phyloP scores from a whole-genome alignment of 2,113 vertebrate genomes.

The Monopterus albus region DNA sequence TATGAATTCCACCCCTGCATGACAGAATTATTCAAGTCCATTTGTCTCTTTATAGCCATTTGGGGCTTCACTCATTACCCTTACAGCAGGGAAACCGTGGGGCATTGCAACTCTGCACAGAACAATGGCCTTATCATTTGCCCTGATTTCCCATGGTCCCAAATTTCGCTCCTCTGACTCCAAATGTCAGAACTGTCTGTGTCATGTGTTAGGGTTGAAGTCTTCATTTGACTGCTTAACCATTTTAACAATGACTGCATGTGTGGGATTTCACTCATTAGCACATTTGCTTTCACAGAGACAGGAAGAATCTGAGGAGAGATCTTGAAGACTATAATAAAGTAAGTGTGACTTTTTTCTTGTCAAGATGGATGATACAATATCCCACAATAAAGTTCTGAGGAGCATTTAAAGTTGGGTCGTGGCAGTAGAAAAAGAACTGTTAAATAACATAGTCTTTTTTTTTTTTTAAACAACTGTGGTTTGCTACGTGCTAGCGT shows the following conservation, averaged over 20 bases:
- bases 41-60: conserved; percentile 24
- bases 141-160: conserved; percentile 51
- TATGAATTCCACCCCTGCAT: conserved; percentile 18
- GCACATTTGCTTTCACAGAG: conserved; percentile 71
- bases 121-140: conserved; percentile 50
- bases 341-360: conserved; percentile 72
- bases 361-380: conserved; percentile 66
- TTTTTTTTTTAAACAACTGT: conserved; percentile 18
- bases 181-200: conserved; percentile 33
- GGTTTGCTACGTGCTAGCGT: conserved; percentile 7
- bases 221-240: conserved; percentile 61
- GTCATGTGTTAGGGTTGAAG: conserved; percentile 57
- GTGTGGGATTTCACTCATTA: conserved; percentile 79
- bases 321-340: conserved; percentile 66
- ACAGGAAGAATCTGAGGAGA: conserved; percentile 63
- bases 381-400: conserved; percentile 49
- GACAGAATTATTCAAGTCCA: conserved; percentile 18
- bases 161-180: conserved; percentile 29
- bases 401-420: conserved; percentile 31
- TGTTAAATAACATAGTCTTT: conserved; percentile 13
- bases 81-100: background rate
- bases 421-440: conserved; percentile 25
- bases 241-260: conserved; percentile 76
- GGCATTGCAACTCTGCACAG: background rate
- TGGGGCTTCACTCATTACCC: conserved; percentile 40